A percentile compares a stretch with the other conserved stretches of the same genome.
phyloP scores from a whole-genome alignment of 2,113 vertebrate species.

The Egretta garzetta region DNA sequence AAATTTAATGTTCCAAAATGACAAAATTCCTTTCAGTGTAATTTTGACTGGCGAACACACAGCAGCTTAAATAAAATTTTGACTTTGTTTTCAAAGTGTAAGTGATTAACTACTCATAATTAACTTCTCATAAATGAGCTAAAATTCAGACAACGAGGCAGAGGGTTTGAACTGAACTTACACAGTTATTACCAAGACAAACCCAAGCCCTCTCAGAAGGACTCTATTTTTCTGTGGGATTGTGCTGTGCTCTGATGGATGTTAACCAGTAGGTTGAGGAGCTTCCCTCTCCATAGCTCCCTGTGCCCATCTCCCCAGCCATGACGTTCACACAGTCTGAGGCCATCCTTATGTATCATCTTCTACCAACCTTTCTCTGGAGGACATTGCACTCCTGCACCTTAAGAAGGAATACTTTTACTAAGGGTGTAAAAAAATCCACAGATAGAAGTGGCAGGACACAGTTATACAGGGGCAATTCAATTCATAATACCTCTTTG shows the following conservation, averaged over 20 bases:
- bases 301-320: neutral
- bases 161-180: neutral
- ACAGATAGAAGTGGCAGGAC: neutral
- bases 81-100: neutral
- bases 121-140: neutral
- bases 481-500: neutral
- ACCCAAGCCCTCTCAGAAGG: neutral
- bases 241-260: neutral
- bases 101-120: neutral
- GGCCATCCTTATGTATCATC: neutral
- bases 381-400: neutral
- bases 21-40: neutral
- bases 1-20: neutral
- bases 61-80: neutral
- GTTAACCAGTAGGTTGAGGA: neutral
- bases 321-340: accelerated
- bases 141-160: neutral
- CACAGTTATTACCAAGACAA: neutral
- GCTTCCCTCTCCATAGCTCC: neutral
- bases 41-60: neutral
- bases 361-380: neutral
- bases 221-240: neutral
- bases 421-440: neutral
- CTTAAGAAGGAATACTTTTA: neutral
- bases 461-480: neutral